Evolutionary conservation across 2,797 vertebrate species (phyloP).

Genomic region (Myoxocephalus aenaeus): DNA sequence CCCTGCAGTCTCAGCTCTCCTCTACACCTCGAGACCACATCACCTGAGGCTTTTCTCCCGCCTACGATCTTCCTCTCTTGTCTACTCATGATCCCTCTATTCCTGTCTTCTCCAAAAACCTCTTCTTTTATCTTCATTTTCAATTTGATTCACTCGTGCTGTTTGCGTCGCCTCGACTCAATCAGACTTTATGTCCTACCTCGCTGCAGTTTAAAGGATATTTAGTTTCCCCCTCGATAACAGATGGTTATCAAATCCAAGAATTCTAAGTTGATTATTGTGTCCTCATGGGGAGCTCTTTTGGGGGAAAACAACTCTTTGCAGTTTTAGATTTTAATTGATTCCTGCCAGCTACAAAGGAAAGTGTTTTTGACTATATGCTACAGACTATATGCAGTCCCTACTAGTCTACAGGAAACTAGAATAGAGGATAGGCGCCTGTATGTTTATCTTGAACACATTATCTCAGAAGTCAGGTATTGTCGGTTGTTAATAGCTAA

Average conservation of each 20-base stretch:
- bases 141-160: slow-evolving; percentile 14
- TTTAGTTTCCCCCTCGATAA: neutral
- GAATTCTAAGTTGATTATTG: neutral
- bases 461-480: neutral
- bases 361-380: neutral
- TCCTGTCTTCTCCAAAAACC: slow-evolving; percentile 36
- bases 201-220: neutral
- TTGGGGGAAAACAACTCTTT: neutral
- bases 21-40: slow-evolving; percentile 62
- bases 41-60: slow-evolving; percentile 68
- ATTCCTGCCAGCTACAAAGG: neutral
- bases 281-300: neutral
- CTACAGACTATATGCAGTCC: neutral
- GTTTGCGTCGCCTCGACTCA: neutral
- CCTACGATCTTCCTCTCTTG: slow-evolving; percentile 38
- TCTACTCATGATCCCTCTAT: slow-evolving; percentile 34
- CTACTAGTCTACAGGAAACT: neutral
- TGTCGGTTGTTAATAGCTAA: slow-evolving; percentile 5
- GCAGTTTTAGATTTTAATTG: neutral
- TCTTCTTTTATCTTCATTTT: slow-evolving; percentile 33
- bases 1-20: slow-evolving; percentile 64
- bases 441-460: neutral
- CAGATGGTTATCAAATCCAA: neutral
- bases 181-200: neutral
- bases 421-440: neutral